These are phyloP conservation scores for Megaceryle alcyon DNA, from an alignment of 2,797 vertebrate species.

Conservation along the genomic window DNA sequence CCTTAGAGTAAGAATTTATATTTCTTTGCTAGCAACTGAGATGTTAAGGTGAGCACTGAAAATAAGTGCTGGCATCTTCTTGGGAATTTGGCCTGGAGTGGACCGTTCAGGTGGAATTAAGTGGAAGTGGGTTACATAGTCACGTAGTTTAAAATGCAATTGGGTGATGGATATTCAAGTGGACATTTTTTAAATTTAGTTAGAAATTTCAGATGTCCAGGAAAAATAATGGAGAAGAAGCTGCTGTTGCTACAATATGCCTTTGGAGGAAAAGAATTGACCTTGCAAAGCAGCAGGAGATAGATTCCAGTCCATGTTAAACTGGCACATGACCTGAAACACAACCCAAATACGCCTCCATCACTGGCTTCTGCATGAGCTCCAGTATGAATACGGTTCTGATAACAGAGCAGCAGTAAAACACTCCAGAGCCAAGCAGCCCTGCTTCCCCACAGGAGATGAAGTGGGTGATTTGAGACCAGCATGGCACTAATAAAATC, in stretches of 20 bases:
- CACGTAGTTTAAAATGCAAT: neutral
- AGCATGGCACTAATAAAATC: slow-evolving; percentile 49
- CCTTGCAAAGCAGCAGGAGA: slow-evolving; percentile 46
- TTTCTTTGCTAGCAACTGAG: neutral
- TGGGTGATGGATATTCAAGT: neutral
- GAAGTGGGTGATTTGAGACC: slow-evolving; percentile 60
- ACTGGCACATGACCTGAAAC: slow-evolving; percentile 26
- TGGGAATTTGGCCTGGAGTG: neutral
- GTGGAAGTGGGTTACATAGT: neutral
- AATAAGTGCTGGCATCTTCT: neutral
- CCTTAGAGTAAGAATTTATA: neutral
- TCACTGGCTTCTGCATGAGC: neutral
- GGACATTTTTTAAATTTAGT: neutral
- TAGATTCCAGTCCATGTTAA: slow-evolving; percentile 34
- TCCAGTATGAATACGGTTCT: slow-evolving; percentile 28
- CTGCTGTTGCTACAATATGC: neutral
- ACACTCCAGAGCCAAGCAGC: neutral
- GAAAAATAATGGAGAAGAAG: neutral
- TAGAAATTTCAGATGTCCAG: neutral
- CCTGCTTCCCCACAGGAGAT: slow-evolving; percentile 6
- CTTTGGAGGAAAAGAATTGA: neutral
- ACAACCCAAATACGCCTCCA: neutral
- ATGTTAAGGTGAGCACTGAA: neutral
- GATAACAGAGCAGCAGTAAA: slow-evolving; percentile 42
- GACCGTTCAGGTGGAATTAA: neutral